Percentiles rank a stretch among this genome's conserved stretches.
These are phyloP conservation scores for Acipenser ruthenus DNA, from an alignment of 2,797 vertebrate genomes.

Conservation along the genomic window DNA sequence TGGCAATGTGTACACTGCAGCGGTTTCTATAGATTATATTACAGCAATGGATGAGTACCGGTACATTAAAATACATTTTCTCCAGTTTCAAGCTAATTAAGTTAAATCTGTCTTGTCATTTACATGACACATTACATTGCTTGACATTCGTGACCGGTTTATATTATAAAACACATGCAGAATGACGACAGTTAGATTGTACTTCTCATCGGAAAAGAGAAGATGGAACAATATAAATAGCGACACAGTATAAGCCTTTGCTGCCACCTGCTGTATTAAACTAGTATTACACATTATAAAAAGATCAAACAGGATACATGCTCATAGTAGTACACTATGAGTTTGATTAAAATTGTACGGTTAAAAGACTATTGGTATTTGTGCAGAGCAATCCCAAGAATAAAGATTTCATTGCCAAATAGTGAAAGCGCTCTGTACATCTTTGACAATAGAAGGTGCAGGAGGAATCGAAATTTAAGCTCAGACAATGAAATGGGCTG, in stretches of 20 bases:
- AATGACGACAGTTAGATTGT: neutral
- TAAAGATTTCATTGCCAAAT: no score
- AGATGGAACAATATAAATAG: neutral
- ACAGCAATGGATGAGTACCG: no score
- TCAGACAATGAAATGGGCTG: no score
- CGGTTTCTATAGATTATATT: no score
- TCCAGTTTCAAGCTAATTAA: neutral
- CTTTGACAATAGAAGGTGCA: no score
- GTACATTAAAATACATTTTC: no score
- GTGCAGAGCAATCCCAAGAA: neutral
- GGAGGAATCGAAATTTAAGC: no score
- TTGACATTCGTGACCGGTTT: neutral
- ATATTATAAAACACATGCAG: neutral
- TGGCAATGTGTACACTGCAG: no score
- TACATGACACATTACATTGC: neutral
- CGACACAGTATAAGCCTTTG: neutral
- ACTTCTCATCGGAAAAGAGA: neutral
- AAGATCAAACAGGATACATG: neutral
- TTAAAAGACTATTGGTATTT: neutral
- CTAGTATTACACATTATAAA: neutral
- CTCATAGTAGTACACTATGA: neutral
- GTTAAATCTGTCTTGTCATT: neutral
- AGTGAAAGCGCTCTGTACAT: no score
- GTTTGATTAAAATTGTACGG: neutral
- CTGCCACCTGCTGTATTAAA: conserved; percentile 12